Percentiles rank a stretch among this genome's conserved stretches.
Evolutionary conservation across 2,888 invertebrate species (phyloP).

Genomic region (Bimastos eiseni): DNA sequence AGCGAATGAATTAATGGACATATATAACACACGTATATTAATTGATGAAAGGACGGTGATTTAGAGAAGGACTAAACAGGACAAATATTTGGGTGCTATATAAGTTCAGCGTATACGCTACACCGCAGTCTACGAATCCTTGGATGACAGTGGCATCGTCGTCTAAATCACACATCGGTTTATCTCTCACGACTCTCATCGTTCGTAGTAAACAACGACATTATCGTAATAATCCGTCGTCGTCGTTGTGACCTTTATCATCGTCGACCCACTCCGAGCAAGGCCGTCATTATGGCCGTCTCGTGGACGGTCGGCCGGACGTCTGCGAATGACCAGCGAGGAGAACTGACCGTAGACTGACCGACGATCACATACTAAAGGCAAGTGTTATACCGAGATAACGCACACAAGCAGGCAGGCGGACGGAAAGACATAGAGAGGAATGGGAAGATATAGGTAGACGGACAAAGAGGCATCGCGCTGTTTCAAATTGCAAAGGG

Average conservation of each 20-base stretch:
- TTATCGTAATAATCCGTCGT: constrained; percentile 13
- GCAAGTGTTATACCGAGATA: not conserved
- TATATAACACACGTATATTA: no score
- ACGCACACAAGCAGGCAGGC: not conserved
- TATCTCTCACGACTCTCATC: not conserved
- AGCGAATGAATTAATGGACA: not conserved
- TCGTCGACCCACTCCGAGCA: not conserved
- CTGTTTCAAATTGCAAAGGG: no score
- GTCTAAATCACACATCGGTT: not conserved
- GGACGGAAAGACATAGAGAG: not conserved
- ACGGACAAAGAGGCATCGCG: no score
- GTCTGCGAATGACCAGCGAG: not conserved
- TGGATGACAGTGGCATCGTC: not conserved
- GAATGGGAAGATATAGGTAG: no score
- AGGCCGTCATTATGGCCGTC: no score
- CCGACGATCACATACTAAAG: not conserved
- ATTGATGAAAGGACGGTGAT: no score
- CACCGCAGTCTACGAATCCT: not conserved
- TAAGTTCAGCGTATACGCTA: not conserved
- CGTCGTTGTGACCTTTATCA: not conserved
- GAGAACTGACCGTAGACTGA: no score
- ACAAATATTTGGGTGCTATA: not conserved
- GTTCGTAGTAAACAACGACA: not conserved
- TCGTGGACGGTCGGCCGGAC: not conserved
- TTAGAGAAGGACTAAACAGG: not conserved